Evolutionary conservation across 1,140 invertebrate genomes (phyloP), one percentile per base, ranked within the genome.

Genomic region (Amphibalanus amphitrite): DNA sequence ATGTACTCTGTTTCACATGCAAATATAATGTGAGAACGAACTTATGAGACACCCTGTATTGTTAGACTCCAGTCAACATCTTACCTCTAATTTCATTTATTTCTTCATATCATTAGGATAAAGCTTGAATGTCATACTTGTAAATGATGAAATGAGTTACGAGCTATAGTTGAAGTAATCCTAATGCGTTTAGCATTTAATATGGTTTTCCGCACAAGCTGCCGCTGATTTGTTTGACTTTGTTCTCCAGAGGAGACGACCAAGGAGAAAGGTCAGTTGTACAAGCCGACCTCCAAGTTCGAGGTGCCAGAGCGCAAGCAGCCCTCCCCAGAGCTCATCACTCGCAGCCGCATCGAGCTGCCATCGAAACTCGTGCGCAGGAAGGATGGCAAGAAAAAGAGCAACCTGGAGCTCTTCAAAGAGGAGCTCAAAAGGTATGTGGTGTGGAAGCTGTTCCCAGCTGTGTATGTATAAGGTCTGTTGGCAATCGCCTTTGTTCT

Each of bases 351-450:
- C 81, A 87, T n/a, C 79, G 90, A 8, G 83, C 79, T 69, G 79
- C 85, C 0, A 85, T 80, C 64, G 6, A 67, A 25, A 8, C 3
- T 28, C 26, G 26, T 67, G n/a, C 8, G 28, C 6, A 67, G 87
- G 77, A 86, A 89, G 78, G 85, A 88, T 59, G 90, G 93, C 75
- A 95, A 95, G 78, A 95, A 94, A 78, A 98, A 97, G 78, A 97
- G 92, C 76, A 98, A 99, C 82, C 82, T 99, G 71, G 97, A 99
- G 79, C 80, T 93, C 3, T 98, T 98, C 76, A 98, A 98, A 81
- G 95, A 98, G 79, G 93, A 96, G 80, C 78, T 96, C 29, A 89
- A 90, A 83, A 88, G 89, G 90, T 91, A 80, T 80, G 78, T 80
- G 73, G 70, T 69, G 33, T 15, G 15, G 33, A 15, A 38, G 4